Conservation (phyloP, 2,888 invertebrate genomes). For the Strigamia transsilvanica region DNA sequence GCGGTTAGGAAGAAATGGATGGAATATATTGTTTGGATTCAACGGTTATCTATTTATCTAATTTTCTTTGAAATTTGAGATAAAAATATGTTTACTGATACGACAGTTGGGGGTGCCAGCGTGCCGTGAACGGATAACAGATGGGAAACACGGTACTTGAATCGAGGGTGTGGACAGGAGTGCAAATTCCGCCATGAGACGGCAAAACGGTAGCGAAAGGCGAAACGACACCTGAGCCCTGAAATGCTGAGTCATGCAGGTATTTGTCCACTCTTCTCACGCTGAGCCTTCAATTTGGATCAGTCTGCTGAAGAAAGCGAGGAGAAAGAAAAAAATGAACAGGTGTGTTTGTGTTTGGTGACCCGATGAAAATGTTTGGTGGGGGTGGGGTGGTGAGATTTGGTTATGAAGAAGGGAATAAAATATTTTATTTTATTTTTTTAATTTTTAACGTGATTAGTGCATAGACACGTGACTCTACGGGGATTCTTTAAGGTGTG, state of each 20-base stretch:
- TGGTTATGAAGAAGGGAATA: background rate
- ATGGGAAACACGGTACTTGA: slow-evolving; percentile 46
- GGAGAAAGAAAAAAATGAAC: background rate
- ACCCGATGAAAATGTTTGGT: slow-evolving; percentile 2
- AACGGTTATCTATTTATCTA: background rate
- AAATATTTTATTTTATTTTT: background rate
- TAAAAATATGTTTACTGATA: slow-evolving; percentile 8
- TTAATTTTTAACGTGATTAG: background rate
- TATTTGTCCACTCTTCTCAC: slow-evolving; percentile 45
- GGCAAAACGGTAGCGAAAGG: slow-evolving; percentile 48
- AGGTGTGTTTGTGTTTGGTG: slow-evolving; percentile 35
- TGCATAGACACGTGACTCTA: background rate
- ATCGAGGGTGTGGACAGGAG: slow-evolving; percentile 48
- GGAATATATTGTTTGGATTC: background rate
- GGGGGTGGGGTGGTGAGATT: background rate
- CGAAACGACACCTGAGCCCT: slow-evolving; percentile 16
- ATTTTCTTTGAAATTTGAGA: background rate
- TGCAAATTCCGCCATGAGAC: slow-evolving; percentile 49
- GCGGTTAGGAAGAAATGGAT: background rate
- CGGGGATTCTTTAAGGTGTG: slow-evolving; percentile 26
- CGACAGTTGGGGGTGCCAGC: slow-evolving; percentile 48
- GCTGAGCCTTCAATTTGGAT: slow-evolving; percentile 39
- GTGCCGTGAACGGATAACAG: slow-evolving; percentile 37
- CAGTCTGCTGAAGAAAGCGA: background rate
- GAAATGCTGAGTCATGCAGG: slow-evolving; percentile 13